Evolutionary conservation across 2,797 vertebrate genomes (phyloP).

Genomic region (Austrolebias charrua): DNA sequence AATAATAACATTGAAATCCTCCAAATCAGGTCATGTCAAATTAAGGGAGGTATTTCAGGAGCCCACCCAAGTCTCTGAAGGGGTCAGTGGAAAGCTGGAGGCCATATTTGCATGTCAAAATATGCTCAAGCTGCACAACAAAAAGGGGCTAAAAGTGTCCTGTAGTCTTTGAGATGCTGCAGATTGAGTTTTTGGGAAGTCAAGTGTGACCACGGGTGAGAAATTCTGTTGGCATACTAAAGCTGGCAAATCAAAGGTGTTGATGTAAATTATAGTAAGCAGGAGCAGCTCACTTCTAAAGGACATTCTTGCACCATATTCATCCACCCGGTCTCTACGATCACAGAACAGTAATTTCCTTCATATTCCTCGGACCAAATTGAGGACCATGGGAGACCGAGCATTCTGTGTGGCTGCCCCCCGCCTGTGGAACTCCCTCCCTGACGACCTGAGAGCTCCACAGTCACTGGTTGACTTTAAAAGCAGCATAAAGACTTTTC

Average conservation of each 20-base stretch:
- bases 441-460: too few species aligned
- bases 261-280: constrained; percentile 50
- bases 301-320: too few species aligned
- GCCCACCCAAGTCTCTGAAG: constrained; percentile 71
- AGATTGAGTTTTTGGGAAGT: constrained; percentile 25
- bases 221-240: constrained; percentile 38
- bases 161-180: constrained; percentile 19
- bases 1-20: constrained; percentile 72
- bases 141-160: constrained; percentile 32
- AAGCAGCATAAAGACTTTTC: too few species aligned
- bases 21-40: constrained; percentile 77
- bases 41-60: constrained; percentile 72
- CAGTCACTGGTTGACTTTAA: too few species aligned
- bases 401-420: too few species aligned
- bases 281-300: constrained; percentile 49
- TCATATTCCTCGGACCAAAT: too few species aligned
- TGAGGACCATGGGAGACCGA: too few species aligned
- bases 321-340: too few species aligned
- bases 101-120: constrained; percentile 72
- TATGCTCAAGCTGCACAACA: constrained; percentile 50
- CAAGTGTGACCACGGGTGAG: constrained; percentile 48
- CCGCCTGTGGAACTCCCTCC: too few species aligned
- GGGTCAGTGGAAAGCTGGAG: constrained; percentile 57
- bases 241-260: constrained; percentile 52
- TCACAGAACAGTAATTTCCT: too few species aligned